Evolutionary conservation across 2,113 vertebrate species (phyloP).

Genomic region (Empidonax traillii): DNA sequence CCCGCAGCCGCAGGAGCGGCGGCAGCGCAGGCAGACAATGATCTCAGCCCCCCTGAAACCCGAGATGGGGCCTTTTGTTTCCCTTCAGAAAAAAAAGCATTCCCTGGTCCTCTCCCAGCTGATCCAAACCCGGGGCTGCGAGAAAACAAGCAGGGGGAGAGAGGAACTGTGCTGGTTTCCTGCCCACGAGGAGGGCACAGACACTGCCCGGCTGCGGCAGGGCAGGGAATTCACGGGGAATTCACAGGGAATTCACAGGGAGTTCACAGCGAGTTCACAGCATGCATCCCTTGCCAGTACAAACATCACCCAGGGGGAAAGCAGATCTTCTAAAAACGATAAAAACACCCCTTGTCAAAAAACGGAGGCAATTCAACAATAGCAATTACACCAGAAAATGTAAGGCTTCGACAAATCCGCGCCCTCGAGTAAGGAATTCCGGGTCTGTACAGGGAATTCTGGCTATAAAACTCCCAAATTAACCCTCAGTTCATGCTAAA

Average conservation of each 20-base stretch:
- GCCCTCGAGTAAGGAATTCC: neutral
- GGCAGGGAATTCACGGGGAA: neutral
- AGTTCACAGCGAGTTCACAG: neutral
- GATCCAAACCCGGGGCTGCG: conserved; percentile 50
- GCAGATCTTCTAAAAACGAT: conserved; percentile 61
- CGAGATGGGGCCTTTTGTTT: conserved; percentile 52
- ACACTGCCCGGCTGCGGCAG: neutral
- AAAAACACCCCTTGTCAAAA: conserved; percentile 72
- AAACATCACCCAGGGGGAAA: conserved; percentile 58
- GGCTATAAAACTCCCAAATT: conserved; percentile 8
- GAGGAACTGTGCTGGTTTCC: conserved; percentile 50
- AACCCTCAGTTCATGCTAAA: neutral
- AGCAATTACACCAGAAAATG: conserved; percentile 58
- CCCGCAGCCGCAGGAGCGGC: conserved; percentile 30
- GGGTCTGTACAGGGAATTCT: conserved; percentile 59
- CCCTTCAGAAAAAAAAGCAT: conserved; percentile 36
- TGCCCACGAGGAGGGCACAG: neutral
- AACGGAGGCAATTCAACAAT: conserved; percentile 53
- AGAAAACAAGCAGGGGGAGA: neutral
- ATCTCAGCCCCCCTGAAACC: conserved; percentile 75
- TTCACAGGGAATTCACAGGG: neutral
- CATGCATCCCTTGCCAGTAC: conserved; percentile 54
- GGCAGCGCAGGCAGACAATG: conserved; percentile 50
- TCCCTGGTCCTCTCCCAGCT: conserved; percentile 17
- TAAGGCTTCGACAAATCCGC: conserved; percentile 56